Evolutionary conservation across 53 echinoderm and acorn worm genomes (phyloP).

Genomic region (Mesocentrotus franciscanus): DNA sequence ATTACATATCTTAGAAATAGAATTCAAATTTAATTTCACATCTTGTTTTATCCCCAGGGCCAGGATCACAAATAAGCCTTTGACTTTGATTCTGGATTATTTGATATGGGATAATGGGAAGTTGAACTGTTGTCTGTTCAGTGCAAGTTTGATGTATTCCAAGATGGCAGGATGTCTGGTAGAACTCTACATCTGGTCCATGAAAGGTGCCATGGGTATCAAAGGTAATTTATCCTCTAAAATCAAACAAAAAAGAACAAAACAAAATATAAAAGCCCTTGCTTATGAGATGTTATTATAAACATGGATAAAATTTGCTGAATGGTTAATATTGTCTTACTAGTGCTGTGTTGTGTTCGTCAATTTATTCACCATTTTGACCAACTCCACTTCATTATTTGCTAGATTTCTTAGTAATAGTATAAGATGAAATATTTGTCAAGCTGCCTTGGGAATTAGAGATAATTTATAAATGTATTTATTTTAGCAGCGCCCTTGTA

Average conservation of each 20-base stretch:
- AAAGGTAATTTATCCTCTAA: not conserved
- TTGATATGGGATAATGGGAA: not conserved
- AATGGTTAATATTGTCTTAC: not conserved
- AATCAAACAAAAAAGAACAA: not conserved
- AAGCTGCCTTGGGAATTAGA: too few species aligned
- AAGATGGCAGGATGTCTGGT: constrained; percentile 88
- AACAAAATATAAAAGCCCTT: not conserved
- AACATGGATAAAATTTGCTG: not conserved
- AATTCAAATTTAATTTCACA: too few species aligned
- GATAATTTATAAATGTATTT: too few species aligned
- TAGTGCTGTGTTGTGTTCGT: not conserved
- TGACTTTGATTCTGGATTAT: not conserved
- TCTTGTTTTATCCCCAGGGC: too few species aligned
- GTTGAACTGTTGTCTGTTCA: not conserved
- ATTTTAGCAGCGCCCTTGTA: not conserved
- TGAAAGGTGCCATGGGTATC: constrained; percentile 66
- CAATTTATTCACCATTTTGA: not conserved
- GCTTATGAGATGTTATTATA: not conserved
- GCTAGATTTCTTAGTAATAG: not conserved
- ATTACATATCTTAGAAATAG: too few species aligned
- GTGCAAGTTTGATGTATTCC: not conserved
- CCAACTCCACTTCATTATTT: not conserved
- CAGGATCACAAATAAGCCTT: not conserved
- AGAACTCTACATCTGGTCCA: constrained; percentile 89
- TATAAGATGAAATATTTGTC: too few species aligned